phyloP scores from a whole-genome alignment of 2,113 vertebrate genomes.

The Typhlomys cinereus region DNA sequence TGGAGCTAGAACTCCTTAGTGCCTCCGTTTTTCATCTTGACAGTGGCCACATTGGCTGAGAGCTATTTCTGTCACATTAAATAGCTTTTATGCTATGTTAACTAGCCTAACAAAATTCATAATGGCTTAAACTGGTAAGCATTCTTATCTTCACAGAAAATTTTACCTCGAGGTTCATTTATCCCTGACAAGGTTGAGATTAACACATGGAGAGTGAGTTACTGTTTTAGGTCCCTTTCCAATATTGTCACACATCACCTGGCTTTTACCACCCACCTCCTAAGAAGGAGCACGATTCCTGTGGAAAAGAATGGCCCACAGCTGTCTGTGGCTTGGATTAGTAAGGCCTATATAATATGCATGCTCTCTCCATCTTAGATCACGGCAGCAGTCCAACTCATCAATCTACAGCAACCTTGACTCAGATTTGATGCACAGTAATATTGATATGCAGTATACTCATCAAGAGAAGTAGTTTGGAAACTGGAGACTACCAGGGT shows the following conservation, averaged over 20 bases:
- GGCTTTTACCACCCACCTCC: background rate
- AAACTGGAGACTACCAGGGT: background rate
- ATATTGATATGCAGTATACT: background rate
- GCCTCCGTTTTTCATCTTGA: constrained; percentile 5
- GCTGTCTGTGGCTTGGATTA: background rate
- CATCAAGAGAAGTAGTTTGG: background rate
- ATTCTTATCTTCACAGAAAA: background rate
- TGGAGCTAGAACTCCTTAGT: background rate
- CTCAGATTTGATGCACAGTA: background rate
- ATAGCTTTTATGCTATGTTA: background rate
- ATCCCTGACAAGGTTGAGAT: background rate
- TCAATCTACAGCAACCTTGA: background rate
- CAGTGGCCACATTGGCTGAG: constrained; percentile 36
- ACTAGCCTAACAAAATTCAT: constrained; percentile 1
- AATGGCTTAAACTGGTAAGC: background rate
- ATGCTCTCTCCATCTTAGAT: background rate
- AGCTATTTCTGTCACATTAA: constrained; percentile 47
- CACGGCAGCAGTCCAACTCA: background rate
- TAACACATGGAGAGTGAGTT: background rate
- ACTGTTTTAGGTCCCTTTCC: background rate
- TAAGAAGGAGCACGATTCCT: background rate
- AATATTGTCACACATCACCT: background rate
- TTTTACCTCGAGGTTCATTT: background rate
- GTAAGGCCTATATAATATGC: background rate
- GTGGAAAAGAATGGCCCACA: background rate